Evolutionary conservation across 2,113 vertebrate genomes (phyloP).

Genomic region (Platichthys stellatus): DNA sequence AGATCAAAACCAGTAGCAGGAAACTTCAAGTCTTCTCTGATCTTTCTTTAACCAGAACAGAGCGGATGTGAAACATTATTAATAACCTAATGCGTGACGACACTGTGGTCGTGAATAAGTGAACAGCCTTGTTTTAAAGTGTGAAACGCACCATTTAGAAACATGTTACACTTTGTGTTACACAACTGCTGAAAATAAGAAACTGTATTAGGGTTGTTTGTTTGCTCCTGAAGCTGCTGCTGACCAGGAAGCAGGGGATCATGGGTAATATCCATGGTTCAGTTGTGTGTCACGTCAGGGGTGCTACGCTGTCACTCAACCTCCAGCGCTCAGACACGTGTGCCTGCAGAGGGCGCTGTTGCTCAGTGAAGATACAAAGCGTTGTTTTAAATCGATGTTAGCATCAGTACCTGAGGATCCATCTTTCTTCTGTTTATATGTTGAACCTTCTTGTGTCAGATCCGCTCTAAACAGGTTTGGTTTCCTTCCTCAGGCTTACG

Average conservation of each 20-base stretch:
- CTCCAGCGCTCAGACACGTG: no score
- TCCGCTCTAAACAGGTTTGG: not conserved
- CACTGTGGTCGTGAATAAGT: not conserved
- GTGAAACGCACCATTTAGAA: not conserved
- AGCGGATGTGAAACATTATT: not conserved
- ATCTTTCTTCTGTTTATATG: not conserved
- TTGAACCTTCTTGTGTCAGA: not conserved
- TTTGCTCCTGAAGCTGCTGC: not conserved
- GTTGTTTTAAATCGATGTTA: no score
- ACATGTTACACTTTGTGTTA: not conserved
- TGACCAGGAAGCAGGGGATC: no score
- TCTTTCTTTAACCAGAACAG: not conserved
- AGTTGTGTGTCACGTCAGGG: no score
- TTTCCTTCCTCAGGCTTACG: conserved; percentile 87
- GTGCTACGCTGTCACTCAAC: no score
- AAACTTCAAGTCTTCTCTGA: conserved; percentile 1
- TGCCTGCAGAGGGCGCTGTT: no score
- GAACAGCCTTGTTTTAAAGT: not conserved
- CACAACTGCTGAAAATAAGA: not conserved
- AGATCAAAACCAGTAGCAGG: no score
- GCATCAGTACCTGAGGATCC: not conserved
- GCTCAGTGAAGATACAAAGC: no score
- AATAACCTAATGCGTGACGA: not conserved
- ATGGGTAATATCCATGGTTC: no score
- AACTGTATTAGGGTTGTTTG: no score